These are phyloP conservation scores for Graphium colonna DNA, from an alignment of 2,888 invertebrate species.

Conservation along the genomic window DNA sequence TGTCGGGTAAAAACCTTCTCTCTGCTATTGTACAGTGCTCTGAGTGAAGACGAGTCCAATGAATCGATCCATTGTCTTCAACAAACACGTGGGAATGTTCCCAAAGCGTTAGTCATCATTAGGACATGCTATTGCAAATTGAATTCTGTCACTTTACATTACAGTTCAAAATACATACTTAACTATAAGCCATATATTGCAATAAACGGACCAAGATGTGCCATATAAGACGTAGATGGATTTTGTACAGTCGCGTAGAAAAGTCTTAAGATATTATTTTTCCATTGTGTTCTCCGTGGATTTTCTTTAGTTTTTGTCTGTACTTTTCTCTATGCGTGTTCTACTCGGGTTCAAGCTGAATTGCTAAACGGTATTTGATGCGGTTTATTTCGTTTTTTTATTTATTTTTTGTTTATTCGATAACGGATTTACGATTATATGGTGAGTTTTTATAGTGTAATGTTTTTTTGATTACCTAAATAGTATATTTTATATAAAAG, in stretches of 20 bases:
- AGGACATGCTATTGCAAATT: not conserved
- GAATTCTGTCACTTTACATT: not conserved
- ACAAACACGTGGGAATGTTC: constrained; percentile 16
- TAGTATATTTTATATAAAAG: no score
- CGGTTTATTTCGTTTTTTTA: not conserved
- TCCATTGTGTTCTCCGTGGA: no score
- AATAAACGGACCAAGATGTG: not conserved
- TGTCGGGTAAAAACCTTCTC: not conserved
- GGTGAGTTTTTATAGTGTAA: no score
- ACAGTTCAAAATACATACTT: not conserved
- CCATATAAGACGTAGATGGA: constrained; percentile 5
- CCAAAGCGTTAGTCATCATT: constrained; percentile 14
- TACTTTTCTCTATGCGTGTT: no score
- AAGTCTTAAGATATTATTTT: not conserved
- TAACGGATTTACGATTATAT: no score
- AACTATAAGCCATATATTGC: not conserved
- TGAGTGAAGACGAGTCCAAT: not conserved
- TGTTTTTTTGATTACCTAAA: no score
- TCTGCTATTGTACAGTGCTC: not conserved
- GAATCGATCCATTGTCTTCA: constrained; percentile 20
- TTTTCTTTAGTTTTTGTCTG: no score
- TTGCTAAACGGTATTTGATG: not conserved
- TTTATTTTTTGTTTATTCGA: no score
- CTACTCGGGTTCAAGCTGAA: no score
- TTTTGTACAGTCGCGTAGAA: constrained; percentile 3